Percentiles rank a stretch among this genome's conserved stretches.
Evolutionary conservation across 1,140 invertebrate species (phyloP).

Genomic region (Penaeus vannamei): DNA sequence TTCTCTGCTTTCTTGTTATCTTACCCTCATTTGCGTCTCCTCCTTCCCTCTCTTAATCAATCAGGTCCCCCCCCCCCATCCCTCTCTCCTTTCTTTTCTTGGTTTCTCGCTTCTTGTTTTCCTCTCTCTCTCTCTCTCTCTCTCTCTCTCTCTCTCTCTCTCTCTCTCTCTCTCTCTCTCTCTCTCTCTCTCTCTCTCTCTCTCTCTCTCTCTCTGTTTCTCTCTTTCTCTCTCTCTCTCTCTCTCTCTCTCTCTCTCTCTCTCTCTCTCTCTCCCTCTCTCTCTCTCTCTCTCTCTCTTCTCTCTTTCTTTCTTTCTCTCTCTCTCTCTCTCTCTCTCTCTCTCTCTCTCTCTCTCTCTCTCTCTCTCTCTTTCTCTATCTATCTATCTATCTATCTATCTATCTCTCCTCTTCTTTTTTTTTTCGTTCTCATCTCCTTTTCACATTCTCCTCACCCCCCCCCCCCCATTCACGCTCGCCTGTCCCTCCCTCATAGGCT

Average conservation of each 20-base stretch:
- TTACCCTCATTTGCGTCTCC: too few relatives aligned
- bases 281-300: not conserved
- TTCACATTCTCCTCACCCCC: too few relatives aligned
- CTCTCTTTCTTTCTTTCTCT: too few relatives aligned
- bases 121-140: not conserved
- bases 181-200: not conserved
- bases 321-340: not conserved
- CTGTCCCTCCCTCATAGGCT: too few relatives aligned
- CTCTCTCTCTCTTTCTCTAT: too few relatives aligned
- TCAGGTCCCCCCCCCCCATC: too few relatives aligned
- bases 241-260: not conserved
- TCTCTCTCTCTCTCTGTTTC: not conserved
- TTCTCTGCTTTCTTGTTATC: too few relatives aligned
- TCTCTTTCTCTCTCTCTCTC: not conserved
- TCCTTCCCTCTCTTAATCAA: too few relatives aligned
- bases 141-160: constrained; percentile 7
- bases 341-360: not conserved
- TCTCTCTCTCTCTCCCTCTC: not conserved
- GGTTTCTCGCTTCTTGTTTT: not conserved
- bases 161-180: constrained; percentile 7
- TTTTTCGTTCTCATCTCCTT: too few relatives aligned
- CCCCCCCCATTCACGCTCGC: too few relatives aligned
- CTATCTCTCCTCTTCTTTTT: too few relatives aligned
- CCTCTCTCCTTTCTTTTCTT: not conserved
- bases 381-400: fast-evolving